A percentile compares a stretch with the other conserved stretches of the same genome.
These are phyloP conservation scores for Bathynomus jamesi DNA, from an alignment of 1,140 invertebrate species.

Conservation along the genomic window DNA sequence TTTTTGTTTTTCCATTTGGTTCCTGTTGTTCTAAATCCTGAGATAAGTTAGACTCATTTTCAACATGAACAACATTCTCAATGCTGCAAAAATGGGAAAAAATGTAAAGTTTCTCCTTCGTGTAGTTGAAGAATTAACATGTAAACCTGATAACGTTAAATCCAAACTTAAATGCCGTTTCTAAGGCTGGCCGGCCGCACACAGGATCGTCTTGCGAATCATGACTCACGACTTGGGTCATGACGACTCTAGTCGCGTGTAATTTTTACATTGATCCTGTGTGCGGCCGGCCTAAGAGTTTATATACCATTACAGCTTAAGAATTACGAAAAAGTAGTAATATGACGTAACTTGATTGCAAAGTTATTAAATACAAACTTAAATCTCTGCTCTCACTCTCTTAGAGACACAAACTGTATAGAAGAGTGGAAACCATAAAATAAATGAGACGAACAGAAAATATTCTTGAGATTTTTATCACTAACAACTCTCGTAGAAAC, in stretches of 20 bases:
- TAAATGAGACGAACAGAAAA: neutral
- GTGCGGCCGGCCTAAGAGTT: too few relatives aligned
- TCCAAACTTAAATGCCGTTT: neutral
- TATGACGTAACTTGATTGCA: too few relatives aligned
- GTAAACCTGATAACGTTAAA: neutral
- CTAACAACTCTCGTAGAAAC: neutral
- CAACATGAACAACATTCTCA: slow-evolving; percentile 33
- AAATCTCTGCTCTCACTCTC: too few relatives aligned
- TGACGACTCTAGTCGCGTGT: too few relatives aligned
- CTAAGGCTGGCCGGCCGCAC: too few relatives aligned
- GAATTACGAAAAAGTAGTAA: too few relatives aligned
- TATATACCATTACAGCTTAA: too few relatives aligned
- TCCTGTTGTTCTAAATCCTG: slow-evolving; percentile 19
- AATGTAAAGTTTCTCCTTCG: slow-evolving; percentile 15
- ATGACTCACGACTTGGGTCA: too few relatives aligned
- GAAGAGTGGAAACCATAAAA: neutral
- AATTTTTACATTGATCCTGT: too few relatives aligned
- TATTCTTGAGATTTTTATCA: neutral
- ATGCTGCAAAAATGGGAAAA: slow-evolving; percentile 31
- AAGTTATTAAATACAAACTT: too few relatives aligned
- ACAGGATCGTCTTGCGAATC: too few relatives aligned
- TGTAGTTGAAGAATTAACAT: neutral
- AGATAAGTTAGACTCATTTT: slow-evolving; percentile 30
- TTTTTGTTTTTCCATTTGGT: slow-evolving; percentile 13
- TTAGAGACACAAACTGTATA: too few relatives aligned